Percentiles rank a stretch among this genome's conserved stretches.
Evolutionary conservation across 2,888 invertebrate species (phyloP).

Genomic region (Latrodectus elegans): DNA sequence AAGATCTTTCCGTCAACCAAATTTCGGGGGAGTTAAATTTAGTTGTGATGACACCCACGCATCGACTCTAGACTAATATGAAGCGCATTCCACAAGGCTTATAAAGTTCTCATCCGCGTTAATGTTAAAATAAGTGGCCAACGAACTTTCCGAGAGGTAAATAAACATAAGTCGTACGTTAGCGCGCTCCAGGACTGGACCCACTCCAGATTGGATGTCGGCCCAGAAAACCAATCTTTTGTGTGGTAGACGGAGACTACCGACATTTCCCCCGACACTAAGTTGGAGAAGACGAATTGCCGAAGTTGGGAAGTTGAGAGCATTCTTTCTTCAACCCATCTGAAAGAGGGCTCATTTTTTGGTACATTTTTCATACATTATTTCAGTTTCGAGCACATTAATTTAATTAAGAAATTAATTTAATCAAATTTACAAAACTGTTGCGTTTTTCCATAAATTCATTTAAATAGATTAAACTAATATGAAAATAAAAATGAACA

Average conservation of each 20-base stretch:
- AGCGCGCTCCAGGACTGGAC: not conserved
- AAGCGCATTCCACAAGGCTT: no score
- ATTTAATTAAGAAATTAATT: no score
- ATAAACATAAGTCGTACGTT: not conserved
- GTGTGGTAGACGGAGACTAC: not conserved
- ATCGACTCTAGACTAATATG: no score
- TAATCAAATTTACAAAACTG: no score
- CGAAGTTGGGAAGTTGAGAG: not conserved
- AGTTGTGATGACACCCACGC: no score
- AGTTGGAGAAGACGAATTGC: not conserved
- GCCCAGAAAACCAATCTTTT: not conserved
- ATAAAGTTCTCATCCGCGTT: no score
- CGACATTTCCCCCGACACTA: not conserved
- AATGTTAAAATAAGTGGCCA: constrained; percentile 23
- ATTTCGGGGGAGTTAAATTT: no score
- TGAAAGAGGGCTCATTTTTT: not conserved
- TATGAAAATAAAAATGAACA: no score
- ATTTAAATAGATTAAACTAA: no score
- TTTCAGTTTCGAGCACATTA: no score
- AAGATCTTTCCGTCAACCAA: no score
- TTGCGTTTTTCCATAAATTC: no score
- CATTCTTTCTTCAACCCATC: not conserved
- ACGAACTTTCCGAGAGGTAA: constrained; percentile 19
- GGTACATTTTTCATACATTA: not conserved
- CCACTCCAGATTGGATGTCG: not conserved